Evolutionary conservation across 2,888 invertebrate species (phyloP).

Genomic region (Leistus spinibarbis): DNA sequence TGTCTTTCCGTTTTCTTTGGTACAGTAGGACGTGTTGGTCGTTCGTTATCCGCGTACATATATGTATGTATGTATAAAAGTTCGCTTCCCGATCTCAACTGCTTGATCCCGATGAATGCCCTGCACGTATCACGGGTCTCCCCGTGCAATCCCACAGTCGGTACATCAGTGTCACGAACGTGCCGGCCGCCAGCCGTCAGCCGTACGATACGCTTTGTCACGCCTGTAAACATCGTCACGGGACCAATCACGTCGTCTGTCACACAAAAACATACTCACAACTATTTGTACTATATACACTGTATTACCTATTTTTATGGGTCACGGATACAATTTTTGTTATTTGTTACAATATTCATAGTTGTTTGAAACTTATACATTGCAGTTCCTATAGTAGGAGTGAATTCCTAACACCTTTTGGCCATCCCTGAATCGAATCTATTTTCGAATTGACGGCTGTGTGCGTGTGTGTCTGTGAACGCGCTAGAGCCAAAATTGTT

Average conservation of each 20-base stretch:
- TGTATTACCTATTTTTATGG: constrained; percentile 23
- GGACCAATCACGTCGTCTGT: constrained; percentile 34
- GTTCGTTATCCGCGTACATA: not conserved
- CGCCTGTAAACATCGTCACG: constrained; percentile 36
- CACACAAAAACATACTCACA: constrained; percentile 20
- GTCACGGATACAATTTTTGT: not conserved
- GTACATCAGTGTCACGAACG: constrained; percentile 33
- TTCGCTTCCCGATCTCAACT: not conserved
- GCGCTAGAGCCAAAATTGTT: too few relatives aligned
- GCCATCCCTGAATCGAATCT: not conserved
- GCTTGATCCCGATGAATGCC: constrained; percentile 14
- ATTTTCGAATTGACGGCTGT: too few relatives aligned
- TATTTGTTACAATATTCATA: not conserved
- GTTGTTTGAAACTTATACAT: too few relatives aligned
- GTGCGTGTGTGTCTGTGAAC: too few relatives aligned
- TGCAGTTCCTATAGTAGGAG: too few relatives aligned
- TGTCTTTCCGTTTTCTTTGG: not conserved
- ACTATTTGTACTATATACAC: constrained; percentile 35
- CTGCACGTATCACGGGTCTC: constrained; percentile 13
- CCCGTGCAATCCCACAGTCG: constrained; percentile 6
- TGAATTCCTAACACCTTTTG: constrained; percentile 8
- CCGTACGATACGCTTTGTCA: constrained; percentile 31
- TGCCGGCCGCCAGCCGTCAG: constrained; percentile 2
- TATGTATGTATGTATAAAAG: not conserved
- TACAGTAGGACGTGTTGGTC: not conserved